Evolutionary conservation across 2,888 invertebrate genomes (phyloP), one percentile per base, ranked within the genome.

Genomic region (Hypercompe scribonia): DNA sequence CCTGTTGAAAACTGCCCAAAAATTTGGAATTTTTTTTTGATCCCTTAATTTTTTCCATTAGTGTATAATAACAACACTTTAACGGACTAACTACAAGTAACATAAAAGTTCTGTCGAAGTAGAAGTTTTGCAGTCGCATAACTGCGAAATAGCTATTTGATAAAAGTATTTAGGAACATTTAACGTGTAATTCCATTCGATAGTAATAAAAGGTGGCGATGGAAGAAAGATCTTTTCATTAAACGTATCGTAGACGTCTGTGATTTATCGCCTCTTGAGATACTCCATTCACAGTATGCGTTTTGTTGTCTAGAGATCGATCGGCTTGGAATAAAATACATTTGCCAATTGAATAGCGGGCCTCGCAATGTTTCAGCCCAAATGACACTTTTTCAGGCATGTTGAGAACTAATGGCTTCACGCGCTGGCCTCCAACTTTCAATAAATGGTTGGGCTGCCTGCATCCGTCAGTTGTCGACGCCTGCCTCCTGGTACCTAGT

Each of bases 291-390:
- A 91, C 88, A 81, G 83, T 85, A 92, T 93, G 93, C 92, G 92
- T 94, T 94, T 94, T 93, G 93, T 93, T 93, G 93, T 90, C 90
- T 89, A 84, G 87, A 94, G 95, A 94, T 95, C 94, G 94, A 95
- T 95, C 92, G 94, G 91, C 85, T 89, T 85, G 87, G 92, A 93
- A 94, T 94, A 94, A 95, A 95, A 95, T 94, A 94, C 93, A 93
- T 93, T 93, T 90, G 86, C 89, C 93, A 94, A 95, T 94, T 94
- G 94, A 94, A 94, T 92, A 92, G 92, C 91, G 89, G 89, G 86
- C 88, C 87, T 87, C 86, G 91, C 92, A 92, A 94, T 94, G 94
- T 94, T 94, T 94, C 94, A 94, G 89, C 84, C 89, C 87, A 87
- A 89, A 89, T 93, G 94, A 94, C 94, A 94, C 90, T 95, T 94